Evolutionary conservation across 2,797 vertebrate genomes (phyloP).

Genomic region (Anableps anableps): DNA sequence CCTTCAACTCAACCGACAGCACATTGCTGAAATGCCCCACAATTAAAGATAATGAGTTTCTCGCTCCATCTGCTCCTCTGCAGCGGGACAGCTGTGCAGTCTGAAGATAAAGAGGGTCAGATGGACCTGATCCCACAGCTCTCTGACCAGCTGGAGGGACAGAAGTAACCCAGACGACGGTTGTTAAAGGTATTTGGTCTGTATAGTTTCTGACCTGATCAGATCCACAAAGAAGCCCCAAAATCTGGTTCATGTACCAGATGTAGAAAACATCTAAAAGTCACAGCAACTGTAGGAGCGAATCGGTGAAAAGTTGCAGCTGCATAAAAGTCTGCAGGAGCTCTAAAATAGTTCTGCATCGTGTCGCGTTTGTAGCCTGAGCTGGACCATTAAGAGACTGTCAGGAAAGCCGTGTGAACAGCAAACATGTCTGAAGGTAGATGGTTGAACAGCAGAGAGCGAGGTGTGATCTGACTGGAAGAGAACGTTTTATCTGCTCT

Average conservation of each 20-base stretch:
- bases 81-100: constrained; percentile 38
- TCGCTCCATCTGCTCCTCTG: constrained; percentile 18
- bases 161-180: not conserved
- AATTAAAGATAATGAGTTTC: constrained; percentile 58
- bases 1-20: not conserved
- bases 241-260: not conserved
- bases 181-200: constrained; percentile 6
- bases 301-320: too few relatives aligned
- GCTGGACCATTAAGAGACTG: too few relatives aligned
- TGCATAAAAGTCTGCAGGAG: too few relatives aligned
- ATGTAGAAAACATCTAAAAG: too few relatives aligned
- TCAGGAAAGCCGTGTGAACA: too few relatives aligned
- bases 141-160: constrained; percentile 5
- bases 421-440: too few relatives aligned
- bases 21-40: constrained; percentile 44
- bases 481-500: too few relatives aligned
- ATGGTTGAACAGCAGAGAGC: too few relatives aligned
- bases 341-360: too few relatives aligned
- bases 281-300: not conserved
- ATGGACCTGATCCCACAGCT: constrained; percentile 40
- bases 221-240: constrained; percentile 13
- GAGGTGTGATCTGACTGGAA: too few relatives aligned
- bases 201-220: not conserved
- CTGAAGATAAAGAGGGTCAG: constrained; percentile 31
- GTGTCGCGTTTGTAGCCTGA: too few relatives aligned